These are phyloP conservation scores for Cottus gobio DNA, from an alignment of 2,113 vertebrate species.

Conservation along the genomic window DNA sequence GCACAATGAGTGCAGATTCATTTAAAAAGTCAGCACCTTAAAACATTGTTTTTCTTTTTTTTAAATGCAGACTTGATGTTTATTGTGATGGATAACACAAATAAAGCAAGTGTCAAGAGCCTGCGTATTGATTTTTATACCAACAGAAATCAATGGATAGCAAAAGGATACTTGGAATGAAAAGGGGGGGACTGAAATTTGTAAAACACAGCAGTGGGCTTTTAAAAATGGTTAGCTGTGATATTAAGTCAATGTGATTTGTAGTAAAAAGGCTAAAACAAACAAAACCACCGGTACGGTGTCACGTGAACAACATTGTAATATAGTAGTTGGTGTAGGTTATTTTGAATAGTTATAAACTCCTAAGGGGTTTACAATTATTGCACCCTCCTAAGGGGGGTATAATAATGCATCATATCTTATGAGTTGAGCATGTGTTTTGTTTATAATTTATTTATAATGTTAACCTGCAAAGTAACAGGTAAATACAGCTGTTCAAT, in stretches of 20 bases:
- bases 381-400: neutral
- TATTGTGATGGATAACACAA: neutral
- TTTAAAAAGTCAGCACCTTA: neutral
- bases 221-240: neutral
- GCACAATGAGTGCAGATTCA: neutral
- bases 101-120: slow-evolving; percentile 5
- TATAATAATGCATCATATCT: neutral
- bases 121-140: slow-evolving; percentile 11
- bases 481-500: neutral
- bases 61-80: neutral
- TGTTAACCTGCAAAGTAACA: neutral
- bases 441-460: neutral
- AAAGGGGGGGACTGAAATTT: neutral
- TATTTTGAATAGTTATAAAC: neutral
- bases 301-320: neutral
- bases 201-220: neutral
- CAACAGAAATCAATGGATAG: neutral
- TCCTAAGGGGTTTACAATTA: neutral
- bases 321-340: neutral
- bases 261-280: neutral
- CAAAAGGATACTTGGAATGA: neutral
- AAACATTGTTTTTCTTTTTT: neutral
- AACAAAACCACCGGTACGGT: too few relatives aligned
- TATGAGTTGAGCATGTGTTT: neutral
- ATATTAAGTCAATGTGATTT: slow-evolving; percentile 3